phyloP scores from a whole-genome alignment of 2,113 vertebrate species.

The Trinectes maculatus region DNA sequence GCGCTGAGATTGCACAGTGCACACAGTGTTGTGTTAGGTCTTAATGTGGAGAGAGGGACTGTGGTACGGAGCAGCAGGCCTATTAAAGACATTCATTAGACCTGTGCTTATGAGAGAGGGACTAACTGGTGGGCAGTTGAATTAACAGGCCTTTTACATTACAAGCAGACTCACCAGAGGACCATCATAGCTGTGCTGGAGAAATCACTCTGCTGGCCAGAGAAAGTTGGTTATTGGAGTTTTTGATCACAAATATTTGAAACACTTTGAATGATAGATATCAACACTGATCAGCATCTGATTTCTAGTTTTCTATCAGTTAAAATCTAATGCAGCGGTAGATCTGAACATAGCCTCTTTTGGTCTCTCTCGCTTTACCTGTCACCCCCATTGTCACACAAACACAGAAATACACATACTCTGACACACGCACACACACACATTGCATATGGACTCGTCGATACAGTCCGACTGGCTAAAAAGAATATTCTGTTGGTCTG shows the following conservation, averaged over 20 bases:
- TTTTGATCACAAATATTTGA: slow-evolving; percentile 57
- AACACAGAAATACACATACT: too few species aligned
- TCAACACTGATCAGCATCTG: too few species aligned
- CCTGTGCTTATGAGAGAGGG: slow-evolving; percentile 84
- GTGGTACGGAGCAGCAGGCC: slow-evolving; percentile 70
- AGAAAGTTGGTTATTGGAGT: slow-evolving; percentile 69
- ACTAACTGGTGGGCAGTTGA: slow-evolving; percentile 81
- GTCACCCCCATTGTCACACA: too few species aligned
- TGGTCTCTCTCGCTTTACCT: too few species aligned
- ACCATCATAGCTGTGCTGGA: slow-evolving; percentile 53
- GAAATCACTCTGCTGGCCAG: slow-evolving; percentile 54
- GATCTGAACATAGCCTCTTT: too few species aligned
- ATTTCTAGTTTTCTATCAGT: too few species aligned
- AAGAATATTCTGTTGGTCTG: too few species aligned
- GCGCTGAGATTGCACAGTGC: slow-evolving; percentile 82
- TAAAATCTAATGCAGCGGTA: too few species aligned
- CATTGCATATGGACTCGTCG: too few species aligned
- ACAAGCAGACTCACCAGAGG: slow-evolving; percentile 74
- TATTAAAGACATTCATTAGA: slow-evolving; percentile 88
- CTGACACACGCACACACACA: too few species aligned
- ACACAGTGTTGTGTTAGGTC: slow-evolving; percentile 68
- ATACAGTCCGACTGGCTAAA: too few species aligned
- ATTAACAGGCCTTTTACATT: slow-evolving; percentile 81
- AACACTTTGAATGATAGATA: slow-evolving; percentile 32
- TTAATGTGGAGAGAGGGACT: slow-evolving; percentile 78